These are phyloP conservation scores for Decapterus maruadsi DNA, from an alignment of 2,797 vertebrate species.

Conservation along the genomic window DNA sequence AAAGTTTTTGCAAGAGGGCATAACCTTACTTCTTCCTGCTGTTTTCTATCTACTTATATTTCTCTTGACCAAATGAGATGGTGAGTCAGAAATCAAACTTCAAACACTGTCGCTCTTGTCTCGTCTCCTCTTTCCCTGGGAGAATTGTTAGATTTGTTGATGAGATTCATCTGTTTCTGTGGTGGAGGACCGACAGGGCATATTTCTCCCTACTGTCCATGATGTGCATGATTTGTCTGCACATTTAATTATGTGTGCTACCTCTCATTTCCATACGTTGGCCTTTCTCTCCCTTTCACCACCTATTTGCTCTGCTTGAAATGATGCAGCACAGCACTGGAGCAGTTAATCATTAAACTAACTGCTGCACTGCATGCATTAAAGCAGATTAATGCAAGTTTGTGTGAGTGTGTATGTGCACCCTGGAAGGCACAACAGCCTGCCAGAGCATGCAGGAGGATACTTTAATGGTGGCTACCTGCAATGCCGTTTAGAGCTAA, in stretches of 20 bases:
- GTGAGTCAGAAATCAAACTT: constrained; percentile 36
- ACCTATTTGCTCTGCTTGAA: constrained; percentile 24
- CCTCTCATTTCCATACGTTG: constrained; percentile 21
- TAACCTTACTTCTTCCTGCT: not conserved
- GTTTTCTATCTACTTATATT: constrained; percentile 24
- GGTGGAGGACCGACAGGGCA: not conserved
- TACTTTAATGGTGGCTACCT: constrained; percentile 42
- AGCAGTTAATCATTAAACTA: constrained; percentile 60
- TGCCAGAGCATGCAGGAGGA: constrained; percentile 24
- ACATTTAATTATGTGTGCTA: constrained; percentile 1
- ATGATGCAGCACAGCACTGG: constrained; percentile 26
- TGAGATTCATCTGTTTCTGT: constrained; percentile 11
- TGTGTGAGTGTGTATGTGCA: constrained; percentile 18
- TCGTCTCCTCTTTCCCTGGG: not conserved
- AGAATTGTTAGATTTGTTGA: constrained; percentile 13
- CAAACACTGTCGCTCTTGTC: not conserved
- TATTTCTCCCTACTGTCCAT: not conserved
- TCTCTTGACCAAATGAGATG: constrained; percentile 4
- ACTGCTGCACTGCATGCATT: not conserved
- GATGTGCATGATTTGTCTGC: not conserved
- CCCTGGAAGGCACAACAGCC: constrained; percentile 19
- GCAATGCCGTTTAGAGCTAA: constrained; percentile 36
- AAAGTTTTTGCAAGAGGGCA: not conserved
- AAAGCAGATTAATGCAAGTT: not conserved
- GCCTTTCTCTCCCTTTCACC: constrained; percentile 17